A percentile compares a stretch with the other conserved stretches of the same genome.
These are phyloP conservation scores for Okapia johnstoni DNA, from an alignment of 2,113 vertebrate species.

Conservation along the genomic window DNA sequence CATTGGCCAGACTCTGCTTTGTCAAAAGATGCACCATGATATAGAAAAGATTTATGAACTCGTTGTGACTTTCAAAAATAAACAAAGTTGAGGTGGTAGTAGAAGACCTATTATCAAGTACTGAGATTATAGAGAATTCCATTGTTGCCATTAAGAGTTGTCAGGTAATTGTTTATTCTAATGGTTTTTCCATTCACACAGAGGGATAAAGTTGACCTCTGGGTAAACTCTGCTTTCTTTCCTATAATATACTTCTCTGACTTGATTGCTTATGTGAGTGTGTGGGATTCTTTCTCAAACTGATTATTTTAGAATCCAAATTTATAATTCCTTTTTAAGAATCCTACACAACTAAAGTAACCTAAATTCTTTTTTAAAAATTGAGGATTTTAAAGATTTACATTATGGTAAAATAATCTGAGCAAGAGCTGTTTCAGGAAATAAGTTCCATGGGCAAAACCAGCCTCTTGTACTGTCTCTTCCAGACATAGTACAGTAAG, in stretches of 20 bases:
- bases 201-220: constrained; percentile 50
- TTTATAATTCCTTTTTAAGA: constrained; percentile 53
- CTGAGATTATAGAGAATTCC: constrained; percentile 39
- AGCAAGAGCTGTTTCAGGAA: constrained; percentile 33
- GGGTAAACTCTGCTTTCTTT: constrained; percentile 60
- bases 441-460: constrained; percentile 26
- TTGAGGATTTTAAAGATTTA: constrained; percentile 14
- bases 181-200: constrained; percentile 43
- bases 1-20: constrained; percentile 57
- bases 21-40: constrained; percentile 53
- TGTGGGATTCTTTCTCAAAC: constrained; percentile 32
- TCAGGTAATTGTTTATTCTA: constrained; percentile 68
- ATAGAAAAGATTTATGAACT: constrained; percentile 52
- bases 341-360: constrained; percentile 5
- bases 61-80: constrained; percentile 49
- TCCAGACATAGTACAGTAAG: constrained; percentile 14
- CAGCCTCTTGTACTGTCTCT: not conserved
- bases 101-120: constrained; percentile 44
- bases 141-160: constrained; percentile 52
- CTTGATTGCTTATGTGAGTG: constrained; percentile 23
- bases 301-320: constrained; percentile 52
- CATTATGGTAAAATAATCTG: constrained; percentile 36
- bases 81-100: constrained; percentile 40
- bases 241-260: constrained; percentile 20
- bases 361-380: not conserved